These are phyloP conservation scores for Hirtodrosophila cameraria DNA, from an alignment of 2,888 invertebrate species.

Conservation along the genomic window DNA sequence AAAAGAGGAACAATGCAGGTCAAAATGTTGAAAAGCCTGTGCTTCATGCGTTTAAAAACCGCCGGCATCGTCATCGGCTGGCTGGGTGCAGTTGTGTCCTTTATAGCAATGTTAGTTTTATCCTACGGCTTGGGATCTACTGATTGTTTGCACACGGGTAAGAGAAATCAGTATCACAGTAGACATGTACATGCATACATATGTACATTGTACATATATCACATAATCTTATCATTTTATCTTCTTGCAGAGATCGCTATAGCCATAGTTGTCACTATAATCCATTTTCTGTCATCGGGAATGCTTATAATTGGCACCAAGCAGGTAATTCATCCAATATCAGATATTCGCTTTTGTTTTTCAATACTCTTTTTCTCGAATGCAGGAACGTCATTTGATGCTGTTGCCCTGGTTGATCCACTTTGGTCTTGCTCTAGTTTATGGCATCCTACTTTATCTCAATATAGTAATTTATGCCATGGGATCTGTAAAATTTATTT, in stretches of 20 bases:
- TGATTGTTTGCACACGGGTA: constrained; percentile 54
- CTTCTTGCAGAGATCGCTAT: constrained; percentile 57
- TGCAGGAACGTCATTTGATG: constrained; percentile 77
- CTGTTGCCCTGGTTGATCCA: constrained; percentile 78
- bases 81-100: constrained; percentile 69
- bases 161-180: constrained; percentile 10
- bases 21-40: constrained; percentile 69
- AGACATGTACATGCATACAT: constrained; percentile 1
- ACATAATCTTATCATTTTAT: no score
- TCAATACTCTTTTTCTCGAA: constrained; percentile 28
- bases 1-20: no score
- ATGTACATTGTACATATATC: no score
- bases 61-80: constrained; percentile 81
- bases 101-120: constrained; percentile 58
- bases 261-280: constrained; percentile 53
- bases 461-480: no score
- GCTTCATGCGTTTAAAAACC: constrained; percentile 78
- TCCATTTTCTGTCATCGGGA: constrained; percentile 75
- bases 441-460: no score
- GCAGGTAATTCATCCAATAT: no score
- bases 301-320: constrained; percentile 77
- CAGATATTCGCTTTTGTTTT: no score
- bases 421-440: constrained; percentile 54
- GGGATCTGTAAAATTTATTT: no score
- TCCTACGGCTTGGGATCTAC: constrained; percentile 47